These are phyloP conservation scores for Drosophila ficusphila DNA, from an alignment of 1,140 invertebrate genomes.

Conservation along the genomic window DNA sequence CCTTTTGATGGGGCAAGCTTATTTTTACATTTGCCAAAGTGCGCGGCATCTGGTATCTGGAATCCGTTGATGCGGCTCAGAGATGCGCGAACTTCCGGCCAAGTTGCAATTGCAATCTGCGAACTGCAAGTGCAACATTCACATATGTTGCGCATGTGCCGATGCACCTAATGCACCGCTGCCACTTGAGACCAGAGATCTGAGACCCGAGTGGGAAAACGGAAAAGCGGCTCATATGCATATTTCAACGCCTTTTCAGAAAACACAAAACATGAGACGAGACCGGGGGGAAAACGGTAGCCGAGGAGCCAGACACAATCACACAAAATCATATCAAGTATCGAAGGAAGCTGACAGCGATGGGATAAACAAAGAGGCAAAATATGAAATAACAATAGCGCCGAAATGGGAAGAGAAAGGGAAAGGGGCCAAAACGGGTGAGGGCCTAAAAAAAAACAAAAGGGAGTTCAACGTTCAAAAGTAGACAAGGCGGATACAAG, in stretches of 20 bases:
- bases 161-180: slow-evolving; percentile 22
- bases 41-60: slow-evolving; percentile 19
- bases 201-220: slow-evolving; percentile 13
- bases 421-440: slow-evolving; percentile 19
- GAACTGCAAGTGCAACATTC: slow-evolving; percentile 19
- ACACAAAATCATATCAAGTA: slow-evolving; percentile 63
- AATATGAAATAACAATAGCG: slow-evolving; percentile 51
- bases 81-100: slow-evolving; percentile 58
- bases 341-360: slow-evolving; percentile 40
- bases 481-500: slow-evolving; percentile 16
- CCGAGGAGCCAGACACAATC: slow-evolving; percentile 23
- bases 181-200: slow-evolving; percentile 41
- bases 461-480: slow-evolving; percentile 18
- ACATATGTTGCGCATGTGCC: slow-evolving; percentile 64
- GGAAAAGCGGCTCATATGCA: slow-evolving; percentile 34
- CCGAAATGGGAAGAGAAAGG: slow-evolving; percentile 27
- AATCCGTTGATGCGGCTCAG: slow-evolving; percentile 23
- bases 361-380: slow-evolving; percentile 35
- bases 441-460: slow-evolving; percentile 10
- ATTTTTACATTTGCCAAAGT: slow-evolving; percentile 46
- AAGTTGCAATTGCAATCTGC: slow-evolving; percentile 22
- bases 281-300: slow-evolving; percentile 13
- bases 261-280: slow-evolving; percentile 32
- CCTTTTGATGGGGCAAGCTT: slow-evolving; percentile 13
- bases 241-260: slow-evolving; percentile 59